Conservation (phyloP, 2,888 invertebrate species). For the Drosophila glabriapex region DNA sequence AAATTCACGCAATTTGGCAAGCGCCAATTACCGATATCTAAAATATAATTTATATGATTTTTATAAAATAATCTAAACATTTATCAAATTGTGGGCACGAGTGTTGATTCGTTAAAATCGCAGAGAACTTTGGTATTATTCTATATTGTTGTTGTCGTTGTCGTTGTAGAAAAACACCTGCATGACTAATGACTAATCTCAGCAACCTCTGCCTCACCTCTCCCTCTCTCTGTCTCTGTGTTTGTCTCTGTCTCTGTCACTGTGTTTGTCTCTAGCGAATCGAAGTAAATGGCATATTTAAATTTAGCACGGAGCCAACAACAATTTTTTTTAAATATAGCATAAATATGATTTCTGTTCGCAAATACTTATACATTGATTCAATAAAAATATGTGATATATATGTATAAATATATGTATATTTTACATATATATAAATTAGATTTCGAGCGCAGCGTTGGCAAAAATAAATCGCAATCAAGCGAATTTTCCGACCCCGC, state of each 20-base stretch:
- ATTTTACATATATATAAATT: conserved; percentile 31
- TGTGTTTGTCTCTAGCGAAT: background rate
- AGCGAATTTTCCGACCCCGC: conserved; percentile 30
- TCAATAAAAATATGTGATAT: conserved; percentile 45
- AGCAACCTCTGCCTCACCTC: background rate
- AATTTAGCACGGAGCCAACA: conserved; percentile 56
- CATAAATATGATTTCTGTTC: conserved; percentile 41
- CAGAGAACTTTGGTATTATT: background rate
- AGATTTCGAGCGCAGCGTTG: conserved; percentile 47
- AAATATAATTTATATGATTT: conserved; percentile 60
- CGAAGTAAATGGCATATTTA: conserved; percentile 51
- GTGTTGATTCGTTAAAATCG: conserved; percentile 1
- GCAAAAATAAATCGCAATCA: conserved; percentile 61
- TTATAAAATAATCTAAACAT: conserved; percentile 36
- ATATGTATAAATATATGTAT: conserved; percentile 17
- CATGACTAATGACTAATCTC: conserved; percentile 49
- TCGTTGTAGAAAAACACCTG: conserved; percentile 60
- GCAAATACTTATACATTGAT: conserved; percentile 27
- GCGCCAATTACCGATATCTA: conserved; percentile 51
- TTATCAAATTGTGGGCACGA: conserved; percentile 16
- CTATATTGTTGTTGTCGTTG: background rate
- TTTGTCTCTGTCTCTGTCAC: background rate
- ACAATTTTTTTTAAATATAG: conserved; percentile 69
- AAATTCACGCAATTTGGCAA: conserved; percentile 50
- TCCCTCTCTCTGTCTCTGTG: background rate